Percentiles rank a stretch among this genome's conserved stretches.
Evolutionary conservation across 2,113 vertebrate genomes (phyloP).

Genomic region (Formicarius rufipectus): DNA sequence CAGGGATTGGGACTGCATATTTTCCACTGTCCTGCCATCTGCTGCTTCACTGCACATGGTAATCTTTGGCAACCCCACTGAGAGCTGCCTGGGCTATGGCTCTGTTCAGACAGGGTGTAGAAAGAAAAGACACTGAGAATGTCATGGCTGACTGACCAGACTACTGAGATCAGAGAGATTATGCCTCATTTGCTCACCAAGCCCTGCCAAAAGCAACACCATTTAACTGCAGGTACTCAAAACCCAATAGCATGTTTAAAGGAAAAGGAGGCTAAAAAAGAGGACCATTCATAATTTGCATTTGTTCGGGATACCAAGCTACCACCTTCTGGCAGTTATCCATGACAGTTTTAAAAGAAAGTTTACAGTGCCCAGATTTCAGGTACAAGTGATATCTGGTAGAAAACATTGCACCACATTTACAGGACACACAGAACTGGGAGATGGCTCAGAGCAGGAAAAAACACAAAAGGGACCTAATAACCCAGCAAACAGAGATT

Average conservation of each 20-base stretch:
- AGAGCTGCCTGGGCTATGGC: slow-evolving; percentile 71
- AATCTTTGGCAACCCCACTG: slow-evolving; percentile 75
- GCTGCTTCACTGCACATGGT: slow-evolving; percentile 59
- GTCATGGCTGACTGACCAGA: slow-evolving; percentile 77
- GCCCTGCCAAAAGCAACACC: slow-evolving; percentile 82
- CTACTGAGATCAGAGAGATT: slow-evolving; percentile 80
- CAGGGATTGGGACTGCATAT: slow-evolving; percentile 45
- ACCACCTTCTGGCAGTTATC: slow-evolving; percentile 62
- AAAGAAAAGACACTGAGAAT: slow-evolving; percentile 80
- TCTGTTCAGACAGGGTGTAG: slow-evolving; percentile 77
- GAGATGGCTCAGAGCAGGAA: not conserved
- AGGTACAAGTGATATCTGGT: not conserved
- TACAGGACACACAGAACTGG: not conserved
- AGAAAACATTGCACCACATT: not conserved
- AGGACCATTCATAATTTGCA: slow-evolving; percentile 67
- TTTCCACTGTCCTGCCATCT: slow-evolving; percentile 68
- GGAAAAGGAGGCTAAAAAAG: slow-evolving; percentile 69
- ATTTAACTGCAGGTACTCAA: slow-evolving; percentile 84
- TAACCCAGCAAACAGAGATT: not conserved
- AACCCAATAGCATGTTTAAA: slow-evolving; percentile 72
- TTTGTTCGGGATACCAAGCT: slow-evolving; percentile 65
- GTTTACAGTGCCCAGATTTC: not conserved
- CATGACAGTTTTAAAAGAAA: slow-evolving; percentile 33
- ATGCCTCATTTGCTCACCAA: slow-evolving; percentile 78
- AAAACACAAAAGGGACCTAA: not conserved